Evolutionary conservation across 2,797 vertebrate species (phyloP).

Genomic region (Parambassis ranga): DNA sequence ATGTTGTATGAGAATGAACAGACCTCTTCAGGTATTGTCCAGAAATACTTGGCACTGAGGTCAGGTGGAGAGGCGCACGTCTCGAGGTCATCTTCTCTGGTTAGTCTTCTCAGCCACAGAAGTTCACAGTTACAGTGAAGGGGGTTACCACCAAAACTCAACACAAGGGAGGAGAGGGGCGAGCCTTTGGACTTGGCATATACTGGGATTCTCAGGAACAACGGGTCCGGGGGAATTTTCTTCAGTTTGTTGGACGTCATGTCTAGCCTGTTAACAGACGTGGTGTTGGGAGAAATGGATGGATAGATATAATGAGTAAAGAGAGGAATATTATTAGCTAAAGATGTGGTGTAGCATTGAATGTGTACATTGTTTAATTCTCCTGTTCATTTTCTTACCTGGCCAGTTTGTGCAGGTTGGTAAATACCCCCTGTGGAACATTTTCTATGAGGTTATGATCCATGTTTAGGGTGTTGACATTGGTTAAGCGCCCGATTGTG

Average conservation of each 20-base stretch:
- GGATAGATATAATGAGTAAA: neutral
- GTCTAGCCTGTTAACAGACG: constrained; percentile 75
- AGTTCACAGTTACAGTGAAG: constrained; percentile 92
- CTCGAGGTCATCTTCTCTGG: constrained; percentile 88
- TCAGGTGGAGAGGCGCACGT: constrained; percentile 89
- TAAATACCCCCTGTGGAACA: constrained; percentile 88
- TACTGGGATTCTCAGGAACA: constrained; percentile 87
- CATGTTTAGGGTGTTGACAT: constrained; percentile 88
- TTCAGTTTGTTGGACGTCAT: constrained; percentile 93
- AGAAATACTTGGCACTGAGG: constrained; percentile 88
- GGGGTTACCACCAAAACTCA: constrained; percentile 90
- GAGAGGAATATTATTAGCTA: no score
- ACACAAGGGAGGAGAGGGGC: constrained; percentile 81
- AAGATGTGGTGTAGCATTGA: no score
- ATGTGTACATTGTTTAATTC: no score
- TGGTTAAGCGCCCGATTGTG: constrained; percentile 83
- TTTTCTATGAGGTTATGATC: constrained; percentile 90
- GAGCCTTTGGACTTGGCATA: constrained; percentile 88
- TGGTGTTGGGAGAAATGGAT: neutral
- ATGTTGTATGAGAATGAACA: no score
- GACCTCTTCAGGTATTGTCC: constrained; percentile 88
- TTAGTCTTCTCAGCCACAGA: constrained; percentile 87
- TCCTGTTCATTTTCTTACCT: constrained; percentile 46
- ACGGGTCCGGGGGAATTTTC: constrained; percentile 89
- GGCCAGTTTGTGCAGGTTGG: constrained; percentile 88